A percentile compares a stretch with the other conserved stretches of the same genome.
phyloP scores from a whole-genome alignment of 2,888 invertebrate genomes.

The Dryococelus australis region DNA sequence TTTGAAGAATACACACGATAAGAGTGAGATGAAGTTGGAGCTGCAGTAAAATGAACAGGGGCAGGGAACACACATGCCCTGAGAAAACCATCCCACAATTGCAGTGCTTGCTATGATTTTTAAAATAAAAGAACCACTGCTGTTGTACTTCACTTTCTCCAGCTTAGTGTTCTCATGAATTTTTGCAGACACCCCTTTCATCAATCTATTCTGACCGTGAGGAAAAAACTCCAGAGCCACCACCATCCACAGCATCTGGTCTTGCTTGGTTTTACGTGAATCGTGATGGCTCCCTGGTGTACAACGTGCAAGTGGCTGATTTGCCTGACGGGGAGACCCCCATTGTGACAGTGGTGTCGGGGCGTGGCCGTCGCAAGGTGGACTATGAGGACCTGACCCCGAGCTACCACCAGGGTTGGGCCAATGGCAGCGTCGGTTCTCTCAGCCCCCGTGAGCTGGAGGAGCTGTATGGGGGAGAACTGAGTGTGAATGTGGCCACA shows the following conservation, averaged over 20 bases:
- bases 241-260: conserved; percentile 59
- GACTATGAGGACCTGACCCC: conserved; percentile 78
- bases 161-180: no score
- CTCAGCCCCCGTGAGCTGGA: conserved; percentile 83
- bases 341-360: conserved; percentile 39
- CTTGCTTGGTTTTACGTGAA: conserved; percentile 81
- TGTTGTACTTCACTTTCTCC: no score
- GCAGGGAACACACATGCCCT: no score
- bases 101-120: no score
- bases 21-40: no score
- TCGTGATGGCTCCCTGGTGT: conserved; percentile 78
- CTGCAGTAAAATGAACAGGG: no score
- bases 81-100: no score
- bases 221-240: conserved; percentile 55
- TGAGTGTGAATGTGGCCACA: conserved; percentile 78
- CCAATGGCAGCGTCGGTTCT: conserved; percentile 62
- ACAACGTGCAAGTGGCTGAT: conserved; percentile 70
- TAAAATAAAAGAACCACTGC: no score
- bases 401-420: conserved; percentile 33
- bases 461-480: conserved; percentile 80
- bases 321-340: conserved; percentile 41
- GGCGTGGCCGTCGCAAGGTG: conserved; percentile 32
- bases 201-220: conserved; percentile 40
- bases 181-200: conserved; percentile 56
- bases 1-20: no score